A percentile compares a stretch with the other conserved stretches of the same genome.
phyloP scores from a whole-genome alignment of 1,140 invertebrate genomes.

The Habropoda laboriosa region DNA sequence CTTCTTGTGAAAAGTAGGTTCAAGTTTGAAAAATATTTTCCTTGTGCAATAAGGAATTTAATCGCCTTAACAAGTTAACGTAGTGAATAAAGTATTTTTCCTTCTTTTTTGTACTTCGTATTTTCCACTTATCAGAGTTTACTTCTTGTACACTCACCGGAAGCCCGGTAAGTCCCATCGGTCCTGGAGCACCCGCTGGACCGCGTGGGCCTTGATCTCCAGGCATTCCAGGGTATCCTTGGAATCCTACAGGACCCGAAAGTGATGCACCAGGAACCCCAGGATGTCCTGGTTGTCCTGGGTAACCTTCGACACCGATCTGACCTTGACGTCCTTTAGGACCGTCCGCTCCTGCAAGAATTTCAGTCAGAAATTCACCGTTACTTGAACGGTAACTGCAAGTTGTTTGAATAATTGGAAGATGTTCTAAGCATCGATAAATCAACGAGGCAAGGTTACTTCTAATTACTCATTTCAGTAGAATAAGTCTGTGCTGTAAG shows the following conservation, averaged over 20 bases:
- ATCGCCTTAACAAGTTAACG: no score
- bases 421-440: not conserved
- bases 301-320: constrained; percentile 80
- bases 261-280: constrained; percentile 80
- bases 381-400: not conserved
- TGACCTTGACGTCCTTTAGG: constrained; percentile 83
- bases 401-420: not conserved
- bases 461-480: no score
- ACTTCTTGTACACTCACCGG: constrained; percentile 63
- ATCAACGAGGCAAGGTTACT: not conserved
- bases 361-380: not conserved
- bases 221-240: constrained; percentile 82
- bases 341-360: constrained; percentile 77
- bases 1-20: no score
- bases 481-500: no score
- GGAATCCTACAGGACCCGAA: constrained; percentile 79
- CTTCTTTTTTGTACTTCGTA: not conserved
- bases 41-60: no score
- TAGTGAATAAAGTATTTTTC: no score
- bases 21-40: no score
- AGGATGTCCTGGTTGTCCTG: constrained; percentile 78
- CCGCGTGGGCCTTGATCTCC: constrained; percentile 83
- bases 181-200: constrained; percentile 78
- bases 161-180: constrained; percentile 77
- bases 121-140: not conserved